Base-by-base conservation (phyloP, 2,797 vertebrate species). In the Tarsius wallacei region DNA sequence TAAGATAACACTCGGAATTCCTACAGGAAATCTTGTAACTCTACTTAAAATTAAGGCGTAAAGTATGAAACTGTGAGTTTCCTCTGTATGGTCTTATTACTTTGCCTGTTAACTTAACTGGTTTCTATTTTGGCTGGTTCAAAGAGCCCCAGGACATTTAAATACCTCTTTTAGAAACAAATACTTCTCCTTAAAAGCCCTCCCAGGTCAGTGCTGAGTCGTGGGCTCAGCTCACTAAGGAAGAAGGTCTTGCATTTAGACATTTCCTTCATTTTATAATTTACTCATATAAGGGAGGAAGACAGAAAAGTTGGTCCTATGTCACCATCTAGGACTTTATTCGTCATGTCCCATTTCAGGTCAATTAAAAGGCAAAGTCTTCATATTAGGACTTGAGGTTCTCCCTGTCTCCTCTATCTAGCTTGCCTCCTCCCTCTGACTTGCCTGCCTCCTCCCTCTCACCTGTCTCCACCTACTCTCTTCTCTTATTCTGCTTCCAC, bases 1-100 rank as follows among this genome's bases (percentile, higher is more conserved):
- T 98, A 99, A 98, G 98, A 98, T 99, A 98, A 98, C 98, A 96
- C 84, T 98, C 97, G 92, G 88, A 98, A 98, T 98, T 99, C 99
- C 99, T 98, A 94, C 89, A 96, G 98, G 99, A 99, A 97, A 98
- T 98, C 98, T 97, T 98, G 97, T 97, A 98, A 98, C 98, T 98
- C 96, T 97, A 97, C 98, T 98, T 98, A 98, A 98, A 99, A 98
- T 94, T 96, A 97, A 98, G 97, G 97, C 97, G 97, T 98, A 97
- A 98, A 98, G 98, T 96, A 96, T 94, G 97, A 97, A 97, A 96
- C 93, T 98, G 98, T 97, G 97, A 98, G 97, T 98, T 98, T 98
- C 97, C 98, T 97, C 98, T 91, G 84, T 96, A 94, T 94, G 96
- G 97, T 97, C 98, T 98, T 98, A 98, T 98, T 98, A 96, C 98